Conservation (phyloP, 1,140 invertebrate species). For the Sipha flava region DNA sequence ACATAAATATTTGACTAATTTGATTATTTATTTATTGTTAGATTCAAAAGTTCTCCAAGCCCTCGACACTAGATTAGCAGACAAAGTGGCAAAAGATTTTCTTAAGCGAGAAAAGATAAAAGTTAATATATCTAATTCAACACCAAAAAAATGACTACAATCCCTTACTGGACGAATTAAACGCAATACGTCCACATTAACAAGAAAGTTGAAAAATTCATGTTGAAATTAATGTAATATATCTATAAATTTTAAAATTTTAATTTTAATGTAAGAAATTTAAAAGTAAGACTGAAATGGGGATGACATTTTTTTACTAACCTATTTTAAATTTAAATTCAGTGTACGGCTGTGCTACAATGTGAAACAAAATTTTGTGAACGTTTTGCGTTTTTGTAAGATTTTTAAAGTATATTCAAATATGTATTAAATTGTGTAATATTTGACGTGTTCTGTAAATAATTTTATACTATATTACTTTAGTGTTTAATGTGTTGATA, state of each 20-base stretch:
- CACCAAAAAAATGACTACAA: constrained; percentile 10
- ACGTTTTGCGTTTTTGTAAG: background rate
- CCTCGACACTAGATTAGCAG: background rate
- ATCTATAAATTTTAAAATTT: background rate
- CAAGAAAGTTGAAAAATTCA: background rate
- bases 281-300: background rate
- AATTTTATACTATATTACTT: background rate
- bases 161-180: background rate
- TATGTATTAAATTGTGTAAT: too few species aligned
- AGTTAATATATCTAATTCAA: background rate
- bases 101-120: constrained; percentile 11
- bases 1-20: too few species aligned
- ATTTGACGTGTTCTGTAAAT: too few species aligned
- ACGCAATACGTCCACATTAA: background rate
- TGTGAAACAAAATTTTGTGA: background rate
- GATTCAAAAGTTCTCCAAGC: background rate
- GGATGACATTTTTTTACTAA: background rate
- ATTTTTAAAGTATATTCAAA: too few species aligned
- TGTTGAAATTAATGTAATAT: background rate
- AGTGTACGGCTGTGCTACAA: background rate
- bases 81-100: constrained; percentile 7
- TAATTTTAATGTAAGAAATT: background rate
- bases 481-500: background rate
- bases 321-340: background rate
- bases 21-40: background rate